Conservation (phyloP, 2,888 invertebrate species). For the Deilephila porcellus region DNA sequence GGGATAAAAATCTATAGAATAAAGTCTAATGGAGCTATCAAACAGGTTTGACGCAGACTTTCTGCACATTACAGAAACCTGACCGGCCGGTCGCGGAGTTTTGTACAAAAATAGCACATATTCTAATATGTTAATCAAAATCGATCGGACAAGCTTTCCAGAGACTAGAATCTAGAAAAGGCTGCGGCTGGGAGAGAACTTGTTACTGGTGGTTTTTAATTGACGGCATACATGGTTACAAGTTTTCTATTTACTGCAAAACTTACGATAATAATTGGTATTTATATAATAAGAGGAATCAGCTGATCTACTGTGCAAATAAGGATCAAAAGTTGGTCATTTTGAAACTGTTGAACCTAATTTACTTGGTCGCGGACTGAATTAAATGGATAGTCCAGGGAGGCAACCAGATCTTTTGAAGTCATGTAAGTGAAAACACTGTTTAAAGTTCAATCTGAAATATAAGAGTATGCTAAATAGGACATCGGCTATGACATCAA, state of each 20-base stretch:
- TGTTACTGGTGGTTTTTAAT: not conserved
- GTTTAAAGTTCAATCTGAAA: too few relatives aligned
- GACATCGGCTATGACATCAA: too few relatives aligned
- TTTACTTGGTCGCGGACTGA: too few relatives aligned
- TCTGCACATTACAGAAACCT: constrained; percentile 2
- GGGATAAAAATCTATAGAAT: constrained; percentile 8
- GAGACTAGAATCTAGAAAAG: constrained; percentile 12
- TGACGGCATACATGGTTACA: not conserved
- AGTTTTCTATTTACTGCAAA: not conserved
- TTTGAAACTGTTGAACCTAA: too few relatives aligned
- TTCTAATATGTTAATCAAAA: constrained; percentile 3
- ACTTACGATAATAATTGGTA: not conserved
- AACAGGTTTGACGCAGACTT: not conserved
- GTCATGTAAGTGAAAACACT: too few relatives aligned
- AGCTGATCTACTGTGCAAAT: too few relatives aligned
- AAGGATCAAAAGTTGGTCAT: too few relatives aligned
- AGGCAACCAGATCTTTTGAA: too few relatives aligned
- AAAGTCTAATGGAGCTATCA: constrained; percentile 11
- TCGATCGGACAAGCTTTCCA: constrained; percentile 1
- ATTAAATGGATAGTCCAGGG: too few relatives aligned
- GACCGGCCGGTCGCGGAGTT: not conserved
- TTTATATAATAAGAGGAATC: not conserved
- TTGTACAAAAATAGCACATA: constrained; percentile 5
- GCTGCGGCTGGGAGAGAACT: not conserved
- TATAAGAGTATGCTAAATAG: too few relatives aligned